Percentiles rank a stretch among this genome's conserved stretches.
Conservation (phyloP, 2,113 vertebrate species). For the western clawed frog (Xenopus tropicalis) region DNA sequence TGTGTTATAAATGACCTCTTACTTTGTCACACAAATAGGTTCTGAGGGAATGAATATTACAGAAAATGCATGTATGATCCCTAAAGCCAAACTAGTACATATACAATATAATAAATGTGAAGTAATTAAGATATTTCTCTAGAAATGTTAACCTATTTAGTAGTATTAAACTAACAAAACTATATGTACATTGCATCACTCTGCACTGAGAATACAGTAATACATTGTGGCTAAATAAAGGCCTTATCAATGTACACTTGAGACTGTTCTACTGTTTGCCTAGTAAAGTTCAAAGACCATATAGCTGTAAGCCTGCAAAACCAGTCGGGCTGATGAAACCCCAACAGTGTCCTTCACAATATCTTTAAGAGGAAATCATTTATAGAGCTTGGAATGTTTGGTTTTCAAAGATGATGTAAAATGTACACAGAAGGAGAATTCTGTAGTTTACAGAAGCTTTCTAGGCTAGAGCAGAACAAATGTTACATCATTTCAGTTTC, state of each 20-base stretch:
- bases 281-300: neutral
- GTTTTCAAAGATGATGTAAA: neutral
- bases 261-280: neutral
- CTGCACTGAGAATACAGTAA: too few species aligned
- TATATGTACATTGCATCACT: too few species aligned
- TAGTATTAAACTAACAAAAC: too few species aligned
- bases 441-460: neutral
- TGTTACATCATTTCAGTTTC: neutral
- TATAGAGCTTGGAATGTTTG: neutral
- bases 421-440: neutral
- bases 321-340: slow-evolving; percentile 11
- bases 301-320: neutral
- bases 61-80: too few species aligned
- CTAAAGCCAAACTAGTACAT: too few species aligned
- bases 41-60: too few species aligned
- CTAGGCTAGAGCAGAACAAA: neutral
- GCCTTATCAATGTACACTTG: neutral
- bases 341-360: slow-evolving; percentile 4
- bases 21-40: too few species aligned
- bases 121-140: too few species aligned
- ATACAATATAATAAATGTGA: too few species aligned
- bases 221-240: slow-evolving; percentile 4
- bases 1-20: too few species aligned
- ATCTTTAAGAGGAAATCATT: slow-evolving; percentile 1
- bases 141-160: too few species aligned